Evolutionary conservation across 2,113 vertebrate species (phyloP).

Genomic region (Hepsetus odoe): DNA sequence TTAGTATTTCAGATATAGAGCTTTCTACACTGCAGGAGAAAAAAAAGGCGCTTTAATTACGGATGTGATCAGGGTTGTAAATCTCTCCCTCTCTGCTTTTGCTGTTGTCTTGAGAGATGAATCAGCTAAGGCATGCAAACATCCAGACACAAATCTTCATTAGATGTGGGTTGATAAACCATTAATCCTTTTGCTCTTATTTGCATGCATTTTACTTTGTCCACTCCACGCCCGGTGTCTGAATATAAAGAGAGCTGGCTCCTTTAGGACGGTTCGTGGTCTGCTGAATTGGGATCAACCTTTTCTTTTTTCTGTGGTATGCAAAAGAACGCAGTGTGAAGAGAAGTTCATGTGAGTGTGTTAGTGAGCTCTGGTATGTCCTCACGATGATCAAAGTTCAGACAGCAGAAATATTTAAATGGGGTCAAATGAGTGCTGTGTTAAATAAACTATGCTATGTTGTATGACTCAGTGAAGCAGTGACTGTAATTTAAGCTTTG

Average conservation of each 20-base stretch:
- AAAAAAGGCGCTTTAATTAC: slow-evolving; percentile 59
- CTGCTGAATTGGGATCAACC: slow-evolving; percentile 23
- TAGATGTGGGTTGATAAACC: slow-evolving; percentile 70
- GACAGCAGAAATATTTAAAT: slow-evolving; percentile 48
- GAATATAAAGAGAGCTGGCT: slow-evolving; percentile 59
- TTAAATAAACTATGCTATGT: slow-evolving; percentile 37
- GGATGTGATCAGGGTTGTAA: slow-evolving; percentile 63
- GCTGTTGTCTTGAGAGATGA: slow-evolving; percentile 67
- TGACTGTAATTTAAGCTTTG: slow-evolving; percentile 26
- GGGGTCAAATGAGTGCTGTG: slow-evolving; percentile 44
- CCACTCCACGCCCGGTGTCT: slow-evolving; percentile 55
- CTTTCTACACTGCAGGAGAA: slow-evolving; percentile 39
- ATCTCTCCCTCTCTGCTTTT: slow-evolving; percentile 53
- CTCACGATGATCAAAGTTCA: slow-evolving; percentile 38
- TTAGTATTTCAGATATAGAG: slow-evolving; percentile 45
- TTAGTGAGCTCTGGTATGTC: slow-evolving; percentile 31
- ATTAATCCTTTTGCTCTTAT: slow-evolving; percentile 68
- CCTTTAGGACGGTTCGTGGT: slow-evolving; percentile 48
- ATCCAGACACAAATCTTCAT: slow-evolving; percentile 70
- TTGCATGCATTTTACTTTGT: slow-evolving; percentile 61
- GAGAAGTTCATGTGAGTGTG: background rate
- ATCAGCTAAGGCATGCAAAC: slow-evolving; percentile 61
- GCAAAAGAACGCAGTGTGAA: slow-evolving; percentile 15
- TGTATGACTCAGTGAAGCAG: slow-evolving; percentile 24
- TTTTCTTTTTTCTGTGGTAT: slow-evolving; percentile 22